Evolutionary conservation across 1,140 invertebrate species (phyloP), one percentile per base, ranked within the genome.

Genomic region (Steinernema feltiae): DNA sequence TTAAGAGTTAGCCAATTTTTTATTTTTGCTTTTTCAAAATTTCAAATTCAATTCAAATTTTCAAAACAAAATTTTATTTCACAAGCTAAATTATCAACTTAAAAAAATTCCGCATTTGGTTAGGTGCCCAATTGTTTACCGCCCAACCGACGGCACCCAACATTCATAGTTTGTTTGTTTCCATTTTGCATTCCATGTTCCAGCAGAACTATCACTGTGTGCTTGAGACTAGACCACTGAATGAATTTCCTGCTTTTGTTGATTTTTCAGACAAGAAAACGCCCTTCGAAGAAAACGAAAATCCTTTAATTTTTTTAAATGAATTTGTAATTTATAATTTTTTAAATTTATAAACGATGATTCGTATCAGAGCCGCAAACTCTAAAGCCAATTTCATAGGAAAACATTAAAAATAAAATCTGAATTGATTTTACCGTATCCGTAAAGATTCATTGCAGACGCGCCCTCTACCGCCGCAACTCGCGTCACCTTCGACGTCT

Each of bases 401-500:
- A 41, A 7, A 7, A 7, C 7, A 41, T 18, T 41, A 7, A 41
- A 41, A 41, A 18, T 41, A 7, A 41, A 41, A 41, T 18, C 29
- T 69, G 29, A 69, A 7, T 24, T 30, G 21, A 69, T 69, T 69
- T 69, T 24, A 30, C 24, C 70, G 3, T 18, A 31, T 17, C 24
- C 18, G 15, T 63, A 63, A 3, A 41, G 15, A 63, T 27, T 21
- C 7, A 15, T 70, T 84, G 31, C 73, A 85, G 84, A 76, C 82
- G 81, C 76, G 82, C 85, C 48, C 82, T 85, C 31, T 86, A 78
- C 35, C 82, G 84, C 7, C 7, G 84, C 70, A 85, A 85, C 75
- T 85, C 84, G 18, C 73, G 82, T n/a, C 80, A 85, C 35, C 76
- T 85, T 1, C 74, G 84, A 1, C 31, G 85, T n/a, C 77, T 85